Conservation (phyloP, 2,113 vertebrate genomes). For the Paralichthys olivaceus region DNA sequence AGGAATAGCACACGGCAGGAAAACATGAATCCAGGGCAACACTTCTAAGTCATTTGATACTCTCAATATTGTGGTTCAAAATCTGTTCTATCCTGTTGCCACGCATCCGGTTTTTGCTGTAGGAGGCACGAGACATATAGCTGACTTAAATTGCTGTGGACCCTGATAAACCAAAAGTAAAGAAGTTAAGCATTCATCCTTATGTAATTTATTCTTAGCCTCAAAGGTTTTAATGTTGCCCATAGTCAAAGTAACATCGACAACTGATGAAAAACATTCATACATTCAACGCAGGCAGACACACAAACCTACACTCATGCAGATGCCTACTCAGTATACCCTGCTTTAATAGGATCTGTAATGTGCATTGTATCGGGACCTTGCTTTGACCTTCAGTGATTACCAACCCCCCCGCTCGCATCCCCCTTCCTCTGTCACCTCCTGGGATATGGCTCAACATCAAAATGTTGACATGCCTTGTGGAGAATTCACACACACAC, state of each 20-base stretch:
- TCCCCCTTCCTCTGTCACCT: slow-evolving; percentile 5
- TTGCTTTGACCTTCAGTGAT: slow-evolving; percentile 20
- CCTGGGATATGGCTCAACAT: background rate
- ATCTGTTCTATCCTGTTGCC: background rate
- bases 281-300: no score
- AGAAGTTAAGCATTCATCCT: background rate
- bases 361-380: background rate
- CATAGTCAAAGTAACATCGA: no score
- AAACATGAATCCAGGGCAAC: background rate
- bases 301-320: no score
- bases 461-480: background rate
- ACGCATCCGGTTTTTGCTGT: background rate
- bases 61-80: background rate
- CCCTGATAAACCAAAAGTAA: background rate
- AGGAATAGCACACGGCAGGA: background rate
- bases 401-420: no score
- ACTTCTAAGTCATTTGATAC: background rate
- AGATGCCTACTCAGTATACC: background rate
- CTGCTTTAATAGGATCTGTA: slow-evolving; percentile 31
- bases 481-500: no score
- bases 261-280: background rate
- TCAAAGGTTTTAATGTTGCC: background rate
- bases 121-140: background rate
- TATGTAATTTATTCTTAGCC: background rate
- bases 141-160: background rate